Evolutionary conservation across 2,113 vertebrate genomes (phyloP).

Genomic region (Hippoglossus stenolepis): DNA sequence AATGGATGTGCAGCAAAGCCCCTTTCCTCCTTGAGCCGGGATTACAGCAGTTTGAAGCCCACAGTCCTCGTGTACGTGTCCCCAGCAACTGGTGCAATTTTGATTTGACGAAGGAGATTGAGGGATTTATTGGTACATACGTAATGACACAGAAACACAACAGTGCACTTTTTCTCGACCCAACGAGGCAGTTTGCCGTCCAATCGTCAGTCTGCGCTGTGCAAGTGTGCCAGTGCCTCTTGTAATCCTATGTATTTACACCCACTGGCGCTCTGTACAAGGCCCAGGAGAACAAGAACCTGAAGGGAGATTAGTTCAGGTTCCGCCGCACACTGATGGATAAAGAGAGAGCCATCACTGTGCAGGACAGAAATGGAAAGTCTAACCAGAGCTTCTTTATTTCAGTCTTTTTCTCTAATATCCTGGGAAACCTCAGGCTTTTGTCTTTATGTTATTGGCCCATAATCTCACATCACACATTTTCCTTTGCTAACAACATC

Average conservation of each 20-base stretch:
- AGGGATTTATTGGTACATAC: constrained; percentile 66
- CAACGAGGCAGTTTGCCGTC: constrained; percentile 44
- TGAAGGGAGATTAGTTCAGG: constrained; percentile 53
- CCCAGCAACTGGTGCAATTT: constrained; percentile 66
- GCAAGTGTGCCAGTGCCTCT: constrained; percentile 25
- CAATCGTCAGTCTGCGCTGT: constrained; percentile 27
- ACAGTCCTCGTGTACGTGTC: constrained; percentile 43
- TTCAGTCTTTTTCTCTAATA: neutral
- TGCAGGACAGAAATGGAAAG: neutral
- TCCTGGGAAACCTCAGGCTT: neutral
- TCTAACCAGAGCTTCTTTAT: neutral
- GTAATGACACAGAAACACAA: constrained; percentile 64
- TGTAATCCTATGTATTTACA: constrained; percentile 70
- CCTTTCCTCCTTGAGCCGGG: constrained; percentile 60
- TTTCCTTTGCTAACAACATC: neutral
- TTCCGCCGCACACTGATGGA: constrained; percentile 24
- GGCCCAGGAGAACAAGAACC: constrained; percentile 51
- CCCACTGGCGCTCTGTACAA: constrained; percentile 32
- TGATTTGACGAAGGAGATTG: constrained; percentile 72
- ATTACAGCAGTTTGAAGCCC: constrained; percentile 70
- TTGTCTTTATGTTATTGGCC: neutral
- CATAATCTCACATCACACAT: neutral
- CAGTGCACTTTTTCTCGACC: constrained; percentile 27
- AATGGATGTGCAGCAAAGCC: constrained; percentile 70
- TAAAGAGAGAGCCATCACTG: constrained; percentile 1